Conservation (phyloP, 1,140 invertebrate genomes). For the Ips nitidus region DNA sequence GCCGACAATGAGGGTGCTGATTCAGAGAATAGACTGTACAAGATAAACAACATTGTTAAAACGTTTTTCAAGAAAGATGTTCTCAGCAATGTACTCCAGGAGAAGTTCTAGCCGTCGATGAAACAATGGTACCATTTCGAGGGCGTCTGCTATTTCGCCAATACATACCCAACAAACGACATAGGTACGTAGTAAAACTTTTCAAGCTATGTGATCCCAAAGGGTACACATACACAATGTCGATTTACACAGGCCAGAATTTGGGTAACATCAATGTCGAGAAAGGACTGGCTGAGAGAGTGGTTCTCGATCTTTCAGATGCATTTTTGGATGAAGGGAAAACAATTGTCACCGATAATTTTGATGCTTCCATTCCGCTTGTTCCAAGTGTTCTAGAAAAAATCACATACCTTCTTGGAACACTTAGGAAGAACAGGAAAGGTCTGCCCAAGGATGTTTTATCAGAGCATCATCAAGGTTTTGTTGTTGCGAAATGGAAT, state of each 20-base stretch:
- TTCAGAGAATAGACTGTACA: neutral
- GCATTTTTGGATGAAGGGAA: constrained; percentile 28
- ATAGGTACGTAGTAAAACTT: neutral
- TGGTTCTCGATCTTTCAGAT: constrained; percentile 1
- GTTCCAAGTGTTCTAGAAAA: constrained; percentile 49
- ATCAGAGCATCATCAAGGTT: constrained; percentile 44
- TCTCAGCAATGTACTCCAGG: neutral
- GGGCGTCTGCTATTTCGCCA: constrained; percentile 1
- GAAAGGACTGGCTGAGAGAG: neutral
- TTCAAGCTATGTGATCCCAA: neutral
- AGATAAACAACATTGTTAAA: neutral
- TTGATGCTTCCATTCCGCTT: constrained; percentile 51
- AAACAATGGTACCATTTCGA: neutral
- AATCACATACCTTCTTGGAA: constrained; percentile 54
- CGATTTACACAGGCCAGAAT: no score
- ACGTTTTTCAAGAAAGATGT: neutral
- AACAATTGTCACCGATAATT: constrained; percentile 41
- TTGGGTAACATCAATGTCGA: neutral
- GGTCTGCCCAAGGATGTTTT: constrained; percentile 46
- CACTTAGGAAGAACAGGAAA: constrained; percentile 49
- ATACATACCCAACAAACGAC: neutral
- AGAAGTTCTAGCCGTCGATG: neutral
- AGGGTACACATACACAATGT: neutral
- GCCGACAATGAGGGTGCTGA: neutral
- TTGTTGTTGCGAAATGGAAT: constrained; percentile 53